Percentiles rank a stretch among this genome's conserved stretches.
Conservation (phyloP, 2,888 invertebrate genomes). For the Vanessa cardui region DNA sequence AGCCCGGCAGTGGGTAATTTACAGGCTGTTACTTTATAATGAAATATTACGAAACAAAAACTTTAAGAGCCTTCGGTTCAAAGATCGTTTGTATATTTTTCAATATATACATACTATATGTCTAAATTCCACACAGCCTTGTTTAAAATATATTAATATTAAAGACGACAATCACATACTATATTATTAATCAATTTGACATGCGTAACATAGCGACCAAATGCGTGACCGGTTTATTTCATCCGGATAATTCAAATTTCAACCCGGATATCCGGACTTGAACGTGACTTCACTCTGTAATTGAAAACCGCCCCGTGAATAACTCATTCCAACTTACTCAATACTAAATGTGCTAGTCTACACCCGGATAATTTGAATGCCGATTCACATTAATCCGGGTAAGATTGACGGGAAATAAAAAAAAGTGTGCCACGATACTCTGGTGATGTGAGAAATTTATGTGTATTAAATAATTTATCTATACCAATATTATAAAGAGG, state of each 20-base stretch:
- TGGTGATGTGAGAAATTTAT: no score
- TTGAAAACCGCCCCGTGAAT: constrained; percentile 30
- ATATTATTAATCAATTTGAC: constrained; percentile 25
- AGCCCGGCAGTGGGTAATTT: no score
- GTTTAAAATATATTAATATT: neutral
- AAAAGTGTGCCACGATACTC: no score
- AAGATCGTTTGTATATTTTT: no score
- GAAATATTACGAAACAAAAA: no score
- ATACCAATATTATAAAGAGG: no score
- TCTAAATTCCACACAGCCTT: neutral
- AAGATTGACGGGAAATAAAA: neutral
- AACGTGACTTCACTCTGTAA: constrained; percentile 35
- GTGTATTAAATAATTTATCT: no score
- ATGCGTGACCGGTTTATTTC: constrained; percentile 36
- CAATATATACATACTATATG: no score
- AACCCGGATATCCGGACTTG: constrained; percentile 28
- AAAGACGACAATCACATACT: constrained; percentile 11
- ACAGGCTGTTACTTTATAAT: no score
- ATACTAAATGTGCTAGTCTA: neutral
- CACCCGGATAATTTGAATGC: constrained; percentile 6
- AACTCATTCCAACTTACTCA: constrained; percentile 11
- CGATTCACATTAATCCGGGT: neutral
- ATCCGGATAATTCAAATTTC: constrained; percentile 40
- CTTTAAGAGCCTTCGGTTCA: no score
- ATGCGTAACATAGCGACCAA: constrained; percentile 28